These are phyloP conservation scores for Kryptolebias marmoratus DNA, from an alignment of 2,113 vertebrate species.

Conservation along the genomic window DNA sequence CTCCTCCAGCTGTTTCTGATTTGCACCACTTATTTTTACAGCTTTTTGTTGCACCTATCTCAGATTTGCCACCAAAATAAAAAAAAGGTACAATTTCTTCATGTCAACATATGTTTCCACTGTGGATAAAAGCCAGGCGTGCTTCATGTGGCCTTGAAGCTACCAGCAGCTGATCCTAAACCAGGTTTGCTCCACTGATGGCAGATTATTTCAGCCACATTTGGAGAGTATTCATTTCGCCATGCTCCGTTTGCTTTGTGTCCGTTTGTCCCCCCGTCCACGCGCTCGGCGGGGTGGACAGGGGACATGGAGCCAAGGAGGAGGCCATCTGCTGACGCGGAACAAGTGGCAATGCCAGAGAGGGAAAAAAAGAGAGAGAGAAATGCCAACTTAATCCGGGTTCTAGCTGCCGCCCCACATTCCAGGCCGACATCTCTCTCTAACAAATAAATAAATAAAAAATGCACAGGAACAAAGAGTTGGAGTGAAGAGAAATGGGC, in stretches of 20 bases:
- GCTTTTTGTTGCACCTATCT: too few relatives aligned
- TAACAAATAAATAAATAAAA: background rate
- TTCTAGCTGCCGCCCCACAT: slow-evolving; percentile 22
- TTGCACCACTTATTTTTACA: too few relatives aligned
- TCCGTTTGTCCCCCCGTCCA: slow-evolving; percentile 21
- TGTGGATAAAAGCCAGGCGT: too few relatives aligned
- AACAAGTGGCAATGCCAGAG: slow-evolving; percentile 69
- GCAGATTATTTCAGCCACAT: background rate
- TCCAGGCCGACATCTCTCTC: slow-evolving; percentile 1
- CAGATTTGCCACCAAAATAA: too few relatives aligned
- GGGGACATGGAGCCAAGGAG: slow-evolving; percentile 48
- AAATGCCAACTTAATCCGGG: slow-evolving; percentile 43
- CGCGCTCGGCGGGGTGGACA: slow-evolving; percentile 53
- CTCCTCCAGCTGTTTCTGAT: too few relatives aligned
- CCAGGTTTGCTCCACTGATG: background rate
- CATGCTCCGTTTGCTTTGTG: slow-evolving; percentile 32
- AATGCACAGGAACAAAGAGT: background rate
- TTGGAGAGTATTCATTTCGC: slow-evolving; percentile 27
- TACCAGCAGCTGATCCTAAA: background rate
- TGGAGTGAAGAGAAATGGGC: background rate
- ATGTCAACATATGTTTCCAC: too few relatives aligned
- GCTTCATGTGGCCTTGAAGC: too few relatives aligned
- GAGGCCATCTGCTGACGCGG: slow-evolving; percentile 72
- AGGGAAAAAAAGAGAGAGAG: slow-evolving; percentile 40
- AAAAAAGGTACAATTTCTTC: too few relatives aligned